A percentile compares a stretch with the other conserved stretches of the same genome.
phyloP scores from a whole-genome alignment of 2,113 vertebrate species.

The Syrrhaptes paradoxus region DNA sequence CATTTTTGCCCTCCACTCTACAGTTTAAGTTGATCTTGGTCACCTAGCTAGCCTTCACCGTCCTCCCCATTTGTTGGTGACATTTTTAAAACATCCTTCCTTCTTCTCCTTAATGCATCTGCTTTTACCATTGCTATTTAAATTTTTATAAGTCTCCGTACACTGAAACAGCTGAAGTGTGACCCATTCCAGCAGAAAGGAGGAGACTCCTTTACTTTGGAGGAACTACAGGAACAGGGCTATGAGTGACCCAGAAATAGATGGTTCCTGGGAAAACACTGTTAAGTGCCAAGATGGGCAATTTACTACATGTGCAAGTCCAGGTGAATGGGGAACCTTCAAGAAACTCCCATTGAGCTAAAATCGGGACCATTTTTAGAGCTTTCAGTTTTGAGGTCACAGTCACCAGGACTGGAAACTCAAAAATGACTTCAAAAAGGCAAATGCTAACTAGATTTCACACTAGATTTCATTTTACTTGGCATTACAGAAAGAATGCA shows the following conservation, averaged over 20 bases:
- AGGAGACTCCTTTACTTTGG: not conserved
- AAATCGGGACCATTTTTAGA: conserved; percentile 68
- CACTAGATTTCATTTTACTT: conserved; percentile 83
- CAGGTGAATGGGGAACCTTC: conserved; percentile 70
- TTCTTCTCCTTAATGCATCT: conserved; percentile 14
- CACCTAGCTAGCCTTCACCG: not conserved
- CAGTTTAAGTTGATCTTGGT: conserved; percentile 11
- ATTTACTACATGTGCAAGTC: not conserved
- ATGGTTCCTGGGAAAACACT: not conserved
- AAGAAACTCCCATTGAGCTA: conserved; percentile 46
- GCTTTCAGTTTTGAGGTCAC: conserved; percentile 82
- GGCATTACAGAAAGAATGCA: conserved; percentile 83
- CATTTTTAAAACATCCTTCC: not conserved
- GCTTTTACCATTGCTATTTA: conserved; percentile 29
- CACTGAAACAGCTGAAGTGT: not conserved
- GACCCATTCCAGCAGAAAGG: conserved; percentile 4
- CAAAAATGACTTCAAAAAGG: conserved; percentile 84
- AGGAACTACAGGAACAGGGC: not conserved
- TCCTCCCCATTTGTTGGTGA: not conserved
- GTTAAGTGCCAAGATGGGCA: not conserved
- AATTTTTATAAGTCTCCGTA: conserved; percentile 41
- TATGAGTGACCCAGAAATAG: not conserved
- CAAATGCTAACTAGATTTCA: conserved; percentile 84
- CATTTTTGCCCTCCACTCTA: conserved; percentile 37
- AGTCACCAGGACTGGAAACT: conserved; percentile 81